phyloP scores from a whole-genome alignment of 2,888 invertebrate species.

The Agrochola macilenta region DNA sequence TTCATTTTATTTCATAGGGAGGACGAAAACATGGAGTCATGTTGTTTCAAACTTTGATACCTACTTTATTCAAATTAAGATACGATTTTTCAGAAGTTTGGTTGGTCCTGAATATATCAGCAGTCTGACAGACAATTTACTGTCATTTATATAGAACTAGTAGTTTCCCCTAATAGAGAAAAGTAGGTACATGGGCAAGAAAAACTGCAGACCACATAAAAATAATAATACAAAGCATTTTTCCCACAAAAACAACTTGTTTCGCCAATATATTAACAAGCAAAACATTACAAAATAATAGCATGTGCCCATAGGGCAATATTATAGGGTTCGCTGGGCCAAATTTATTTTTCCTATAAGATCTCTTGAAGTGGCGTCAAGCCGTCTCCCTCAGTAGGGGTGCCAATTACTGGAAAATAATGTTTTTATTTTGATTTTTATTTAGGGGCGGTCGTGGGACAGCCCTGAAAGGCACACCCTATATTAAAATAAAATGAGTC shows the following conservation, averaged over 20 bases:
- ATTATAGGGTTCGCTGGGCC: constrained; percentile 73
- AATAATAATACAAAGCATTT: constrained; percentile 55
- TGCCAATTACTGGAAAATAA: constrained; percentile 89
- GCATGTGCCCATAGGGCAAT: constrained; percentile 79
- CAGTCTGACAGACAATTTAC: background rate
- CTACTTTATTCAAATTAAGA: background rate
- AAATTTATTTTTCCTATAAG: constrained; percentile 87
- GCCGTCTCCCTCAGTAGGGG: constrained; percentile 85
- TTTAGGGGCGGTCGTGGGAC: constrained; percentile 90
- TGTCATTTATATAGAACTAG: background rate
- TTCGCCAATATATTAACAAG: constrained; percentile 76
- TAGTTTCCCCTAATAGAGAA: background rate
- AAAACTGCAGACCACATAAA: constrained; percentile 37
- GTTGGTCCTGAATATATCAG: background rate
- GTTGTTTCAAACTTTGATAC: background rate
- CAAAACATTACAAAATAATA: constrained; percentile 84
- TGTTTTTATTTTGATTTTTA: constrained; percentile 88
- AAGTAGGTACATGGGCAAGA: background rate
- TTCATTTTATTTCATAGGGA: too few relatives aligned
- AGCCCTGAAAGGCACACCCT: constrained; percentile 88
- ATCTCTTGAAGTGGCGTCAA: constrained; percentile 88
- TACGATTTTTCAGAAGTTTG: background rate
- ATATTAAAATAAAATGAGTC: constrained; percentile 87
- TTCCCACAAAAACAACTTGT: constrained; percentile 68
- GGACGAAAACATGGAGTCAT: background rate